Conservation (phyloP, 2,797 vertebrate genomes). For the Yasuhikotakia modesta region DNA sequence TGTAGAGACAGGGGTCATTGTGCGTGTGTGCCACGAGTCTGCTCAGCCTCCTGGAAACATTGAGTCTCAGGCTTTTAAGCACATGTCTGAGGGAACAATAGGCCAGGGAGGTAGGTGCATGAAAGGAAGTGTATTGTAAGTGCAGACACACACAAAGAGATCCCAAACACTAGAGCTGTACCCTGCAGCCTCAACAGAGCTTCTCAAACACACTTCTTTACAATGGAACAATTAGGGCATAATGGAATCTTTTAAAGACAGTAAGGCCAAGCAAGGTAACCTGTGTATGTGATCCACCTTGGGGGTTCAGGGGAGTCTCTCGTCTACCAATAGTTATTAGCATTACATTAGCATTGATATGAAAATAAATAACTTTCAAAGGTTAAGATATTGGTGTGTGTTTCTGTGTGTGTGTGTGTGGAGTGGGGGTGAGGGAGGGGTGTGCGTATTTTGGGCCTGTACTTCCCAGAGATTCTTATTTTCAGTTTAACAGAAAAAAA, state of each 20-base stretch:
- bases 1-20: slow-evolving; percentile 65
- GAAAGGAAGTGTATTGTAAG: slow-evolving; percentile 70
- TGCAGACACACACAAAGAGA: slow-evolving; percentile 67
- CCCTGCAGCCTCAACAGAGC: slow-evolving; percentile 68
- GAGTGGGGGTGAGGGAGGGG: too few relatives aligned
- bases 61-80: slow-evolving; percentile 68
- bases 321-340: not conserved
- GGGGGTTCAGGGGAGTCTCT: slow-evolving; percentile 17
- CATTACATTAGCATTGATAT: slow-evolving; percentile 16
- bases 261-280: slow-evolving; percentile 39
- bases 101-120: slow-evolving; percentile 66
- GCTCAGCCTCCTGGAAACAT: slow-evolving; percentile 70
- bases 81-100: slow-evolving; percentile 69
- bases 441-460: not conserved
- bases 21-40: slow-evolving; percentile 60
- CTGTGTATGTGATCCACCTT: slow-evolving; percentile 51
- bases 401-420: too few relatives aligned
- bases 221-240: slow-evolving; percentile 82
- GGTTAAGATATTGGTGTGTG: not conserved
- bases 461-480: not conserved
- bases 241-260: slow-evolving; percentile 70
- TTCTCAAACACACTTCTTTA: slow-evolving; percentile 75
- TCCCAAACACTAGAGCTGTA: slow-evolving; percentile 64
- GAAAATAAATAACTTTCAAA: not conserved
- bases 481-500: not conserved